A percentile compares a stretch with the other conserved stretches of the same genome.
These are phyloP conservation scores for Heliangelus exortis DNA, from an alignment of 2,797 vertebrate genomes.

Conservation along the genomic window DNA sequence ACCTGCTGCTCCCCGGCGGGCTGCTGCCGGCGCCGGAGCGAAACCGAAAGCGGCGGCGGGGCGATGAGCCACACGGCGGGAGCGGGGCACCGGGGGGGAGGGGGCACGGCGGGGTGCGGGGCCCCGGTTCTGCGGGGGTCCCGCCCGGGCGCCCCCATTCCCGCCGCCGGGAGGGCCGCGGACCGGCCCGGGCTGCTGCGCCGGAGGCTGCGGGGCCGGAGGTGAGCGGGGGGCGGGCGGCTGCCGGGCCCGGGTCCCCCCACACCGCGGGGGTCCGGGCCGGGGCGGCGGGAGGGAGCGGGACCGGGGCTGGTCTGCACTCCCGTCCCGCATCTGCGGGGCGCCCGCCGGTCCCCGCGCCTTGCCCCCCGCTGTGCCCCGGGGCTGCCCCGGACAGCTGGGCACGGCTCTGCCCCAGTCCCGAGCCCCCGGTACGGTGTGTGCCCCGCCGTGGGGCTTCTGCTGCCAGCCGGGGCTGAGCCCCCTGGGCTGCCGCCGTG, in stretches of 20 bases:
- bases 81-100: not conserved
- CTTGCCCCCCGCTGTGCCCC: not conserved
- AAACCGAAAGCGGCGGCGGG: slow-evolving; percentile 29
- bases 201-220: slow-evolving; percentile 27
- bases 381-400: not conserved
- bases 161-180: not conserved
- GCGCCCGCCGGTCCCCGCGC: not conserved
- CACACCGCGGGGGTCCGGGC: not conserved
- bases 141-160: not conserved
- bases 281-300: slow-evolving; percentile 4
- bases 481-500: not conserved
- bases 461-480: not conserved
- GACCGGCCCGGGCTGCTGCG: not conserved
- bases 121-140: not conserved
- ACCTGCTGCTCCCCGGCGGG: not conserved
- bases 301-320: not conserved
- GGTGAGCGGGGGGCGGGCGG: slow-evolving; percentile 31
- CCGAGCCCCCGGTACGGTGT: not conserved
- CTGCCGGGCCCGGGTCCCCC: not conserved
- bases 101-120: not conserved
- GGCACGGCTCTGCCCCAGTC: not conserved
- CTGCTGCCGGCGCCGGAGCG: not conserved
- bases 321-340: not conserved
- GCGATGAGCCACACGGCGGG: not conserved
- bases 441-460: not conserved